phyloP scores from a whole-genome alignment of 2,888 invertebrate genomes.

The Hololepta plana region DNA sequence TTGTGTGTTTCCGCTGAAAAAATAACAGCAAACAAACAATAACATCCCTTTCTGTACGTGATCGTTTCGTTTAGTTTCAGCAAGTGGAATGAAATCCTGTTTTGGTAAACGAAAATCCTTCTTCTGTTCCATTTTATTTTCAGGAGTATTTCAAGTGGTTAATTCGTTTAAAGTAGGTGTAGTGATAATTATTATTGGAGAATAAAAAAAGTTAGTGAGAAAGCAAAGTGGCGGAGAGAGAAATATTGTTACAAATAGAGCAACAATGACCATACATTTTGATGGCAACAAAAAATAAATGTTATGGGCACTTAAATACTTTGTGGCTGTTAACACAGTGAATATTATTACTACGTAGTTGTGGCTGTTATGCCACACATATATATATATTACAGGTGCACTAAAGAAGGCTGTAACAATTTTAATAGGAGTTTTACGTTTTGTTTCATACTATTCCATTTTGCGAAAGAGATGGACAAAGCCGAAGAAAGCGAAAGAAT shows the following conservation, averaged over 20 bases:
- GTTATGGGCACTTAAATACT: conserved; percentile 16
- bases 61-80: too few relatives aligned
- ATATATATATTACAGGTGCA: conserved; percentile 10
- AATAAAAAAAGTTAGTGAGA: too few relatives aligned
- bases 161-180: conserved; percentile 2
- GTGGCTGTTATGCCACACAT: conserved; percentile 5
- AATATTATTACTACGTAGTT: conserved; percentile 10
- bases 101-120: too few relatives aligned
- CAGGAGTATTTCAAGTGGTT: conserved; percentile 2
- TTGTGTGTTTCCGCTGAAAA: too few relatives aligned
- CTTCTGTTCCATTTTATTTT: too few relatives aligned
- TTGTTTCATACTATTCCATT: conserved; percentile 1
- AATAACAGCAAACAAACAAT: too few relatives aligned
- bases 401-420: conserved; percentile 10
- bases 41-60: too few relatives aligned
- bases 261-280: conserved; percentile 9
- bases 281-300: conserved; percentile 12
- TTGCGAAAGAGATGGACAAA: too few relatives aligned
- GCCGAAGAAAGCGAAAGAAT: too few relatives aligned
- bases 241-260: conserved; percentile 8
- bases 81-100: too few relatives aligned
- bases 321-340: conserved; percentile 15
- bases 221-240: too few relatives aligned
- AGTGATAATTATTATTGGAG: conserved; percentile 6
- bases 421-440: conserved; percentile 10